Percentiles rank a stretch among this genome's conserved stretches.
These are phyloP conservation scores for Bos indicus DNA, from an alignment of 2,113 vertebrate genomes.

Conservation along the genomic window DNA sequence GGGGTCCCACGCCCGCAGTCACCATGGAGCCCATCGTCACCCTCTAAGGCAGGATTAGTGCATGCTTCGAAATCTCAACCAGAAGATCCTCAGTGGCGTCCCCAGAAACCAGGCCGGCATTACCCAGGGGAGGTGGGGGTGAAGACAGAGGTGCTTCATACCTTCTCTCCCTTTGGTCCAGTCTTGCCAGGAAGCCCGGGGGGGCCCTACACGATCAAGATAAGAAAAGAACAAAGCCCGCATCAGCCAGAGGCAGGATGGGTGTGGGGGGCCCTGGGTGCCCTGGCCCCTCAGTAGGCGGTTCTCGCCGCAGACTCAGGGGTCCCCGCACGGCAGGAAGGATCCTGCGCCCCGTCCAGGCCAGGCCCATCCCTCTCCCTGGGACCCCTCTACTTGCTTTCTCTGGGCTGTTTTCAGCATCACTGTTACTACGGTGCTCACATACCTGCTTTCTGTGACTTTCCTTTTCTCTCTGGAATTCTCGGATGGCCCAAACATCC, in stretches of 20 bases:
- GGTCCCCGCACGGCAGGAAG: not conserved
- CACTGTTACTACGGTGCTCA: not conserved
- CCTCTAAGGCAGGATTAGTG: not conserved
- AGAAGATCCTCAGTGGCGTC: not conserved
- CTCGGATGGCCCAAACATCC: not conserved
- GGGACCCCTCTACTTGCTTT: not conserved
- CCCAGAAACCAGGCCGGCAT: not conserved
- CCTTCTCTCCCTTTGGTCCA: constrained; percentile 97
- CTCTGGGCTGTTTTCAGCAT: not conserved
- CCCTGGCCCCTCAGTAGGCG: not conserved
- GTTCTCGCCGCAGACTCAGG: rapidly evolving
- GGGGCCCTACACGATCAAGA: constrained; percentile 84
- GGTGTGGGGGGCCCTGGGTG: no score
- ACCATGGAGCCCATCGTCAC: not conserved
- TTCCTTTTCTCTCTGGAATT: not conserved
- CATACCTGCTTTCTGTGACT: not conserved
- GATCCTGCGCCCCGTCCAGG: rapidly evolving
- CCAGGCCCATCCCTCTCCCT: not conserved
- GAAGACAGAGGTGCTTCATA: constrained; percentile 68
- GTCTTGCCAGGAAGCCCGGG: constrained; percentile 90
- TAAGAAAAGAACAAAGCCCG: not conserved
- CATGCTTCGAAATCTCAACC: not conserved
- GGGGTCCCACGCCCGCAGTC: not conserved
- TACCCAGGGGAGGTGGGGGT: not conserved
- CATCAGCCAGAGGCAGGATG: not conserved